Evolutionary conservation across 2,797 vertebrate genomes (phyloP).

Genomic region (Hyperoplus immaculatus): DNA sequence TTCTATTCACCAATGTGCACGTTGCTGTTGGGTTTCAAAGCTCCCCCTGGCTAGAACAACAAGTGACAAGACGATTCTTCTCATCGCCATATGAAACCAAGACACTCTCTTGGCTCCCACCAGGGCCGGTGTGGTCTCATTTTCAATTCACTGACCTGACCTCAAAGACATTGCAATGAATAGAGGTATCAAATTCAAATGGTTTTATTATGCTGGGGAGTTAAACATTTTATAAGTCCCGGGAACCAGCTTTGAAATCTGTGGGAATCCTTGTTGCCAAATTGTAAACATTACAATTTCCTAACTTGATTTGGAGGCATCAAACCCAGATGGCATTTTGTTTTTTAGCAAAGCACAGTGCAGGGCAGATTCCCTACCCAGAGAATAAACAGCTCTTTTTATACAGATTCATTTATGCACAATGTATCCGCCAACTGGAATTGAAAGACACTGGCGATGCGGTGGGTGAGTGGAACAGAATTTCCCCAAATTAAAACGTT

Average conservation of each 20-base stretch:
- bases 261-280: slow-evolving; percentile 26
- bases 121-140: slow-evolving; percentile 37
- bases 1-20: slow-evolving; percentile 44
- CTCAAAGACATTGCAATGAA: slow-evolving; percentile 40
- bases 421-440: not conserved
- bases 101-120: slow-evolving; percentile 33
- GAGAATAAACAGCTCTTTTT: slow-evolving; percentile 16
- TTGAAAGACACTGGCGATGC: slow-evolving; percentile 2
- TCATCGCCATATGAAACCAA: slow-evolving; percentile 52
- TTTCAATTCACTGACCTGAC: slow-evolving; percentile 52
- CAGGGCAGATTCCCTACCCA: not conserved
- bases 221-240: slow-evolving; percentile 35
- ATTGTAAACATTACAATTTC: slow-evolving; percentile 41
- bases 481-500: slow-evolving; percentile 16
- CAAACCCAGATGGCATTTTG: slow-evolving; percentile 21
- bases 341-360: slow-evolving; percentile 7
- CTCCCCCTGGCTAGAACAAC: slow-evolving; percentile 37
- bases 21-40: slow-evolving; percentile 48
- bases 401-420: not conserved
- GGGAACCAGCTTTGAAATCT: slow-evolving; percentile 40
- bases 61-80: slow-evolving; percentile 53
- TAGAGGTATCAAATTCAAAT: slow-evolving; percentile 47
- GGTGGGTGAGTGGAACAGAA: slow-evolving; percentile 17
- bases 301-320: slow-evolving; percentile 25
- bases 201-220: slow-evolving; percentile 37